These are phyloP conservation scores for Tachina grossa DNA, from an alignment of 2,888 invertebrate species.

Conservation along the genomic window DNA sequence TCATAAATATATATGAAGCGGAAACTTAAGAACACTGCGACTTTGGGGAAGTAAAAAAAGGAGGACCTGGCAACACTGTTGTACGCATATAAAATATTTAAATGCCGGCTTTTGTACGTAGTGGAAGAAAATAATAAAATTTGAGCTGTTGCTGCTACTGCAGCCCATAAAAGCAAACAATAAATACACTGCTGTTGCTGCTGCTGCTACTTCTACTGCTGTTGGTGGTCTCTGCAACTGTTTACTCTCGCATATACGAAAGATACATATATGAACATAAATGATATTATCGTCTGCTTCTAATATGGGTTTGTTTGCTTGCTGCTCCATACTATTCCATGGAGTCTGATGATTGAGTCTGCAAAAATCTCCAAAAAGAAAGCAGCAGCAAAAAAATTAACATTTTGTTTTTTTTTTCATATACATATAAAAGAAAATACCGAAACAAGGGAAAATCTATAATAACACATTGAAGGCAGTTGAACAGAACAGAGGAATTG, in stretches of 20 bases:
- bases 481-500: slow-evolving; percentile 48
- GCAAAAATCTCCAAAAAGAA: slow-evolving; percentile 68
- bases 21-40: too few relatives aligned
- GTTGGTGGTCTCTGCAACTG: slow-evolving; percentile 5
- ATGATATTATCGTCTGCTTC: slow-evolving; percentile 19
- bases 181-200: background rate
- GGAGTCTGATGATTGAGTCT: slow-evolving; percentile 47
- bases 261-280: slow-evolving; percentile 3
- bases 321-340: slow-evolving; percentile 9
- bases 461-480: slow-evolving; percentile 39
- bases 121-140: slow-evolving; percentile 21
- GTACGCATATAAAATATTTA: slow-evolving; percentile 45
- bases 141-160: slow-evolving; percentile 62
- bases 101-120: slow-evolving; percentile 55
- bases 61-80: background rate
- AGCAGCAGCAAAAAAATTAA: slow-evolving; percentile 8
- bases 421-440: slow-evolving; percentile 28
- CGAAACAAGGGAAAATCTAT: slow-evolving; percentile 38
- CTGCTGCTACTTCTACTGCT: background rate
- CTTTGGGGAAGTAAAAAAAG: too few relatives aligned
- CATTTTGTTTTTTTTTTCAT: background rate
- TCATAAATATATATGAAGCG: too few relatives aligned
- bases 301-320: slow-evolving; percentile 32
- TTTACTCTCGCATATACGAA: slow-evolving; percentile 30
- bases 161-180: slow-evolving; percentile 21